Evolutionary conservation across 2,797 vertebrate genomes (phyloP), one percentile per base, ranked within the genome.

Genomic region (Danio albolineatus): DNA sequence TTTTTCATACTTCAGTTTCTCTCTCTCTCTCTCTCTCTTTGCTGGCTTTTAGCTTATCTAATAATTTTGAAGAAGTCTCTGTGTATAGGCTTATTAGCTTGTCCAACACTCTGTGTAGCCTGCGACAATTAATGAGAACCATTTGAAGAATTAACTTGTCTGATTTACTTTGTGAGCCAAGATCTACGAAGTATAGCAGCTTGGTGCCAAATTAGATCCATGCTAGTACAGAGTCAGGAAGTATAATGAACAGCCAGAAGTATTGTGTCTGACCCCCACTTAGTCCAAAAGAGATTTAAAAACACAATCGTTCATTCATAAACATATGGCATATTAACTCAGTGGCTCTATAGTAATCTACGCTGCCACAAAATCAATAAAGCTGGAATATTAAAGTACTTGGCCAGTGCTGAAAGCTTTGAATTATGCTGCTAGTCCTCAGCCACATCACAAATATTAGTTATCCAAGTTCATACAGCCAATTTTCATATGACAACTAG

Each of bases 401-500:
- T 53, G 53, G 66, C 44, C 13, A n/a, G 38, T 43, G 39, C 36
- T 56, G 17, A 65, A 36, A 46, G 62, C n/a, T 44, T 36, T 49
- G 57, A 61, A 8, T 61, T 36, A 59, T 69, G 12, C 14, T 62
- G 10, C 14, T 13, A 14, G 14, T 64, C 39, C 46, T 72, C 2
- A 62, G 21, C 21, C 41, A 73, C 73, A 78, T 59, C 53, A 41
- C 41, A 66, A 74, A 46, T 66, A 69, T 74, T 57, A 71, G 49
- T 60, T 57, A 69, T 83, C 17, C 49, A 36, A 71, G 38, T 70
- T 73, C 65, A 41, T 14, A 44, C 43, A 84, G 17, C 48, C 44
- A 61, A 54, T 76, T 77, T 77, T 61, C 76, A 76, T 73, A 59
- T 79, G 54, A 72, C 81, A 69, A 75, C 71, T 79, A 56, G 60